Percentiles rank a stretch among this genome's conserved stretches.
Conservation (phyloP, 1,140 invertebrate species). For the Macrosteles quadrilineatus region DNA sequence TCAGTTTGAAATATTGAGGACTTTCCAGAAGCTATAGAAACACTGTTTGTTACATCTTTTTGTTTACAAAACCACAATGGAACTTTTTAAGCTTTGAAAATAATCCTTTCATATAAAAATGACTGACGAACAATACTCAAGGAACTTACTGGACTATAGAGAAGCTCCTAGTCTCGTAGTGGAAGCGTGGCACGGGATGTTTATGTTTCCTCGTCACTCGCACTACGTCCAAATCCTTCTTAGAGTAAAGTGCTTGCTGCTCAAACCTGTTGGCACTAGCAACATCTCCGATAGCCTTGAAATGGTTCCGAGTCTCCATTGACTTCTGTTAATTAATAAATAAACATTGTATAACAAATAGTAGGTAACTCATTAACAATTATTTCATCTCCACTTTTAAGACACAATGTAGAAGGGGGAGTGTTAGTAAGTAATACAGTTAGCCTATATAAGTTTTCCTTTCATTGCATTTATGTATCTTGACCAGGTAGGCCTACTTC, state of each 20-base stretch:
- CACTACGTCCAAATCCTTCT: constrained; percentile 88
- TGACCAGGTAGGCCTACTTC: too few species aligned
- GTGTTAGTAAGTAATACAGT: too few species aligned
- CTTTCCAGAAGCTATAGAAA: too few species aligned
- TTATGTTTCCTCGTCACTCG: constrained; percentile 65
- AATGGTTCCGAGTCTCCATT: constrained; percentile 83
- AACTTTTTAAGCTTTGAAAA: too few species aligned
- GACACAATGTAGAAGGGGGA: constrained; percentile 5
- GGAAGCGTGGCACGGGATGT: constrained; percentile 75
- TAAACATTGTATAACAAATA: constrained; percentile 41
- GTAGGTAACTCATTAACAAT: constrained; percentile 20
- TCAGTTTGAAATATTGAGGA: too few species aligned
- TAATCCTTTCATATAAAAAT: too few species aligned
- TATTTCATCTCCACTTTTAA: constrained; percentile 30
- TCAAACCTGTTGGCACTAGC: constrained; percentile 88
- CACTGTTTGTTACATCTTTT: too few species aligned
- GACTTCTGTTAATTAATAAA: constrained; percentile 63
- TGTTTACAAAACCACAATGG: too few species aligned
- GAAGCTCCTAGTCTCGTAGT: constrained; percentile 89
- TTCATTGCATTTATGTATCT: too few species aligned
- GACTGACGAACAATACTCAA: too few species aligned
- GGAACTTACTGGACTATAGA: constrained; percentile 86
- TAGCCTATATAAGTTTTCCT: too few species aligned
- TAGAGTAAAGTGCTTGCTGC: constrained; percentile 77
- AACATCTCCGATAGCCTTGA: constrained; percentile 91